Evolutionary conservation across 1,140 invertebrate genomes (phyloP), one percentile per base, ranked within the genome.

Genomic region (Sycophila sp.): DNA sequence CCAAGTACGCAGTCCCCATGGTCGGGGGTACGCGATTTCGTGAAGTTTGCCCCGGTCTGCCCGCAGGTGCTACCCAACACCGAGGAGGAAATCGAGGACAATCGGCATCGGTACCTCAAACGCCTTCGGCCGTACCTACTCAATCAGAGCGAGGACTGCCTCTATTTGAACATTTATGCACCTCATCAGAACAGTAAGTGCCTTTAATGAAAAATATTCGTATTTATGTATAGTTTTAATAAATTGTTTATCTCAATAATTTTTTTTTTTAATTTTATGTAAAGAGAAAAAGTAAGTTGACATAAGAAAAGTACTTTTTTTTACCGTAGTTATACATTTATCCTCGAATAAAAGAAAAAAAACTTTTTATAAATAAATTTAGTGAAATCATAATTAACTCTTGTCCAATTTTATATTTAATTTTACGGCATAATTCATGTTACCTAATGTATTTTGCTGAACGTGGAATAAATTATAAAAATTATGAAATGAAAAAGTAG

Each of bases 141-240:
- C 56, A 90, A 95, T 73, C 93, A 97, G 84, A 94, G 90, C 58
- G 96, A 98, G 86, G 96, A 98, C 83, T 98, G 96, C 80, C 85
- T 98, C 8, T 96, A 96, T 81, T 88, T 98, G 56, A 98, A 98
- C 83, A 91, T 98, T 66, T 98, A 96, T 80, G 91, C 94, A n/a
- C 96, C 96, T 11, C 89, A 91, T 77, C 87, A 89, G 80, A 85
- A 90, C 86, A 86, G 81, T 85, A 67, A 85, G 78, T 78, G 55
- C 4, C 28, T 47, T 17, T 22, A 22, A 2, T 8, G 1, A 8
- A 2, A 8, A 22, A 19, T 47, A 10, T 47, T 47, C 22, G 42
- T 17, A 19, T 17, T 6, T 45, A 6, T 10, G 38, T 6, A 5
- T 19, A 19, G 10, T n/a, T 13, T 45, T 19, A 1, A n/a, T n/a